Evolutionary conservation across 1,140 invertebrate species (phyloP), one percentile per base, ranked within the genome.

Genomic region (Drosophila ananassae): DNA sequence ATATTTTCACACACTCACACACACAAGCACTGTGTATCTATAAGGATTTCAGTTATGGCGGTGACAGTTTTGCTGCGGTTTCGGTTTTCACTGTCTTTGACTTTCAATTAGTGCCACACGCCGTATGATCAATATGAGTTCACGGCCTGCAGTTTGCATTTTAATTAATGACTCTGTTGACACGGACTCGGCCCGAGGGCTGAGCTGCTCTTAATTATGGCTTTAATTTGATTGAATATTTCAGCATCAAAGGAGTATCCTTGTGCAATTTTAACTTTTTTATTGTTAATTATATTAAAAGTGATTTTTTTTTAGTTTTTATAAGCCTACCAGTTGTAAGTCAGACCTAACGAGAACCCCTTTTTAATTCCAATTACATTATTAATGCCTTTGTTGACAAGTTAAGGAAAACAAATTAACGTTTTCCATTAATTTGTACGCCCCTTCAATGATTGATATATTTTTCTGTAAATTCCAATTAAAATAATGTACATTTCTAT

Each of bases 101-200:
- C 52, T 77, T 82, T 83, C 56, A 82, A 83, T 82, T 79, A 79
- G 76, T 67, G 64, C 64, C 52, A 68, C 66, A 44, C 44, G 60
- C 61, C 73, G 78, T 72, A 82, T 81, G 59, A 61, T 63, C 61
- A 44, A 81, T 75, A 62, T 62, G 50, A 56, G 63, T 37, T 47
- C 22, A 21, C 34, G 17, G 47, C 32, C 60, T 64, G 60, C 63
- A 53, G 8, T 67, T 67, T 64, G 63, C 47, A 67, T 53, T 64
- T 53, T 66, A 53, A 67, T 67, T 64, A 67, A 52, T 17, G 7
- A 30, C 10, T 12, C 7, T 64, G 46, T 66, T 66, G 47, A 52
- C 63, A 10, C 32, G 13, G 41, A 21, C 25, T 28, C 10, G 28
- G n/a, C 25, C 9, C 7, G n/a, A 32, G 17, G 59, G 12, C 60